Evolutionary conservation across 2,888 invertebrate genomes (phyloP).

Genomic region (Polyommatus icarus): DNA sequence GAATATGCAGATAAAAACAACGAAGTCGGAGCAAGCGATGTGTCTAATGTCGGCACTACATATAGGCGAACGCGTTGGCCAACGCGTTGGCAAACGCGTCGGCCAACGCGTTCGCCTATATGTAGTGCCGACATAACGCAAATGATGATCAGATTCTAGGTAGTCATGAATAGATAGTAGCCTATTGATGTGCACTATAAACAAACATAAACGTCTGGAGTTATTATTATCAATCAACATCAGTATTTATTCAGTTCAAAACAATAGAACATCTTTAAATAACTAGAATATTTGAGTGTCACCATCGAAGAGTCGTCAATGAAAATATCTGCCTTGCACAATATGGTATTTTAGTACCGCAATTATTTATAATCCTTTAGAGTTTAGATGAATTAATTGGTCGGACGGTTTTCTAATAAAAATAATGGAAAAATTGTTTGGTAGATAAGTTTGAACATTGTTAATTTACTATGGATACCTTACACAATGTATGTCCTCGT

Average conservation of each 20-base stretch:
- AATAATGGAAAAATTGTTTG: too few species aligned
- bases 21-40: neutral
- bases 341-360: too few species aligned
- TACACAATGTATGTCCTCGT: too few species aligned
- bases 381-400: too few species aligned
- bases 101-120: too few species aligned
- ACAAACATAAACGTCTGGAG: neutral
- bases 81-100: too few species aligned
- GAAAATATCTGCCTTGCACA: neutral
- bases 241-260: neutral
- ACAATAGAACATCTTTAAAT: neutral
- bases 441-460: too few species aligned
- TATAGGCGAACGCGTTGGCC: too few species aligned
- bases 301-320: neutral
- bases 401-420: too few species aligned
- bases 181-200: neutral
- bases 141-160: neutral
- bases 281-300: neutral
- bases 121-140: too few species aligned
- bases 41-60: too few species aligned
- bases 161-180: neutral
- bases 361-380: neutral
- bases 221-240: constrained; percentile 1
- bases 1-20: neutral
- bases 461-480: too few species aligned